Evolutionary conservation across 2,888 invertebrate genomes (phyloP), one percentile per base, ranked within the genome.

Genomic region (Drosophila paracracens): DNA sequence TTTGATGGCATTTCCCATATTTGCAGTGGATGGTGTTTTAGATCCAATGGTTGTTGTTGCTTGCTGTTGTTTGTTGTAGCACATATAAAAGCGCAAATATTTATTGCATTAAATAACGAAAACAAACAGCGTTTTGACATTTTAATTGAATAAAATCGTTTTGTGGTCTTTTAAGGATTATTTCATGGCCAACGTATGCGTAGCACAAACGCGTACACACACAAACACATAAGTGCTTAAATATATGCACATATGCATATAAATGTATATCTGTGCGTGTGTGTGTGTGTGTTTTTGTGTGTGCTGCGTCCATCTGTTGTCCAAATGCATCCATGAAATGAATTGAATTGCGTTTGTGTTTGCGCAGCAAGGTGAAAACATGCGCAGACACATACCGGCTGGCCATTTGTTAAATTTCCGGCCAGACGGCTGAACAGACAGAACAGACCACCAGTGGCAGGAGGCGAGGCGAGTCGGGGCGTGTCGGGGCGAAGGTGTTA

Each of bases 121-220:
- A 85, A 84, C 88, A 89, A 85, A 89, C 88, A 89, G 73, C 84
- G 89, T 86, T 89, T 86, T 86, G 86, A 89, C 86, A 89, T 89
- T 86, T 86, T 86, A 86, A 86, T 86, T 86, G 86, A 86, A 86
- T 86, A 85, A 89, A 86, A 89, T 85, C 90, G 85, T 88, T 86
- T 85, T 89, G 85, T 84, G 90, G 88, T 89, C 84, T 89, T 85
- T 85, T 89, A 85, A 85, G 84, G 84, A 85, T 89, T 89, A 85
- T 85, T 85, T 89, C 85, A 89, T 89, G 88, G 82, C 84, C 84
- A 87, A 66, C 84, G 81, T 69, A 78, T 81, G 83, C 61, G 56
- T 50, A 64, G 36, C 50, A 51, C 38, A 56, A 40, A 51, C 35
- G 43, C 38, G 61, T 7, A 35, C 29, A 54, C 29, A 54, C 27